phyloP scores from a whole-genome alignment of 2,888 invertebrate species.

The Palloptera scutellata region DNA sequence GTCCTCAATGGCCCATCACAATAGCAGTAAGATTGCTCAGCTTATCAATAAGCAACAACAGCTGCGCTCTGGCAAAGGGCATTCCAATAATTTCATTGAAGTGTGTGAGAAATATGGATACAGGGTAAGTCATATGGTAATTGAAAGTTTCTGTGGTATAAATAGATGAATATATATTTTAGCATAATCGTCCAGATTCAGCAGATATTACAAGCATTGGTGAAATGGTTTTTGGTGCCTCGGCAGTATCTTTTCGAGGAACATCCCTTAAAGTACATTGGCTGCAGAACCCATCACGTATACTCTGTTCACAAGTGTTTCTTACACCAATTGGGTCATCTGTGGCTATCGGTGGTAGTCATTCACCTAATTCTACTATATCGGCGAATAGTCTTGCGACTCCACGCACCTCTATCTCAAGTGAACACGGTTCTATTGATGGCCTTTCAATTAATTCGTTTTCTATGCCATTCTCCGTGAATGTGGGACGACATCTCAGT shows the following conservation, averaged over 20 bases:
- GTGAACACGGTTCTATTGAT: conserved; percentile 61
- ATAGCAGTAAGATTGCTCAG: no score
- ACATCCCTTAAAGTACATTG: conserved; percentile 81
- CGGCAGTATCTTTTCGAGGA: conserved; percentile 87
- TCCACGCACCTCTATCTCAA: conserved; percentile 60
- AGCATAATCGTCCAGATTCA: conserved; percentile 73
- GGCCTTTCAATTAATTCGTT: conserved; percentile 62
- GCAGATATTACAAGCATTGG: conserved; percentile 78
- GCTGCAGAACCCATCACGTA: conserved; percentile 64
- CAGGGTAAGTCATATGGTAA: conserved; percentile 66
- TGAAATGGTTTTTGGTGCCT: conserved; percentile 93
- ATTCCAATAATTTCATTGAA: conserved; percentile 67
- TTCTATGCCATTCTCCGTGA: conserved; percentile 57
- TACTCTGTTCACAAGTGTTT: conserved; percentile 72
- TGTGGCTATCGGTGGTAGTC: conserved; percentile 35
- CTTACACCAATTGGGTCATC: conserved; percentile 65
- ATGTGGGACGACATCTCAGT: conserved; percentile 53
- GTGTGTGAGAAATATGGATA: conserved; percentile 72
- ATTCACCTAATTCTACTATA: conserved; percentile 54
- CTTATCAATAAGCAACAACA: no score
- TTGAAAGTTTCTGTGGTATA: background rate
- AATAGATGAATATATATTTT: conserved; percentile 13
- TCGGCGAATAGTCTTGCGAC: conserved; percentile 51
- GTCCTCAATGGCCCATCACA: conserved; percentile 38
- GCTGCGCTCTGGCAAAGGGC: conserved; percentile 42